A percentile compares a stretch with the other conserved stretches of the same genome.
phyloP scores from a whole-genome alignment of 2,888 invertebrate species.

The Oligia latruncula region DNA sequence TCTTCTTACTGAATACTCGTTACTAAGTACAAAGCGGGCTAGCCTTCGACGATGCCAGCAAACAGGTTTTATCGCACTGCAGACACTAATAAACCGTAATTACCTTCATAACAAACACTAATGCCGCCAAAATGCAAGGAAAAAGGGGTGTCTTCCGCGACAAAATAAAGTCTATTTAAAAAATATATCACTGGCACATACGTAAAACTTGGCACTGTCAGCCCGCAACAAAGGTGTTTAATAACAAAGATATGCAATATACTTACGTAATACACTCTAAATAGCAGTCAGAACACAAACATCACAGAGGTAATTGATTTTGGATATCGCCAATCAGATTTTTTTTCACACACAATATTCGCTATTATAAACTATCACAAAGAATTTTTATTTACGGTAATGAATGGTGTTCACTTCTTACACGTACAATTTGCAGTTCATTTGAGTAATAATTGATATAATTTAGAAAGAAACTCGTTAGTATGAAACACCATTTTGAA shows the following conservation, averaged over 20 bases:
- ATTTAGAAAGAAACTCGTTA: slow-evolving; percentile 86
- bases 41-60: slow-evolving; percentile 52
- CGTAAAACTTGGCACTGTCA: slow-evolving; percentile 59
- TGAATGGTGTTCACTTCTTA: slow-evolving; percentile 69
- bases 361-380: slow-evolving; percentile 70
- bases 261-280: slow-evolving; percentile 88
- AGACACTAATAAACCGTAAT: slow-evolving; percentile 49
- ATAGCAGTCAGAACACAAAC: slow-evolving; percentile 84
- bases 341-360: slow-evolving; percentile 67
- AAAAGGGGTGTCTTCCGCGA: slow-evolving; percentile 57
- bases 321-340: slow-evolving; percentile 69
- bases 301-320: slow-evolving; percentile 84
- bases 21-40: slow-evolving; percentile 44
- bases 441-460: slow-evolving; percentile 79
- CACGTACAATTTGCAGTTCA: slow-evolving; percentile 76
- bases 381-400: slow-evolving; percentile 71
- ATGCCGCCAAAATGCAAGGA: slow-evolving; percentile 59
- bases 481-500: slow-evolving; percentile 88
- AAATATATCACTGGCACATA: slow-evolving; percentile 36
- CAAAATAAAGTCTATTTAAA: slow-evolving; percentile 47
- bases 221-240: slow-evolving; percentile 70
- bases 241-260: slow-evolving; percentile 79
- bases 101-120: slow-evolving; percentile 43
- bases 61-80: slow-evolving; percentile 61
- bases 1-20: slow-evolving; percentile 63